Evolutionary conservation across 2,888 invertebrate species (phyloP), one percentile per base, ranked within the genome.

Genomic region (Masnerella sp.): DNA sequence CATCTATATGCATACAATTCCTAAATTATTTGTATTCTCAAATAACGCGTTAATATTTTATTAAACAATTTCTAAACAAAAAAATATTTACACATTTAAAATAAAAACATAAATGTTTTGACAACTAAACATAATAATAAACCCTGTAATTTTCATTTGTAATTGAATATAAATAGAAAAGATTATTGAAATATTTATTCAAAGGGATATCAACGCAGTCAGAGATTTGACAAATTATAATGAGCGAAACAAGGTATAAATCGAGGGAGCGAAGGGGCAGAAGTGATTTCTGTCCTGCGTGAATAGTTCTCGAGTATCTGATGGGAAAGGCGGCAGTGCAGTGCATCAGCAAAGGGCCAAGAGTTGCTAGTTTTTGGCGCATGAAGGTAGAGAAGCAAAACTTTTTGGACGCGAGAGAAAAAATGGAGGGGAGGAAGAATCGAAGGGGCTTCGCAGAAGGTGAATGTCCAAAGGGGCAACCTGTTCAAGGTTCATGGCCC

Each of bases 401-500:
- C 52, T 61, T 72, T 71, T 76, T 68, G 74, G 70, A 64, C 65
- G 74, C 64, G 73, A 49, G 32, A 72, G 76, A 69, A 61, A 68
- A 65, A 62, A 69, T 32, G 62, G 71, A 69, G 75, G 74, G 73
- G 59, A 61, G 51, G 34, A 54, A 62, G 72, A 64, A 49, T 45
- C 15, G 69, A 62, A 67, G 69, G 72, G 77, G 81, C 77, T 76
- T 74, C 72, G 76, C 80, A 80, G 81, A 82, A 87, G 87, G 87
- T 87, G 87, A 87, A 87, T 82, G 87, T 87, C 87, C 87, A 87
- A 85, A 84, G 86, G 86, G 85, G 83, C 87, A 87, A 87, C 87
- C 87, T 87, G 87, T 87, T 87, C 87, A 85, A 85, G 86, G 87
- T 87, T 87, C 87, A 86, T 87, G 87, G 87, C 87, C 86, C 87